These are phyloP conservation scores for Echeneis naucrates DNA, from an alignment of 2,797 vertebrate species.

Conservation along the genomic window DNA sequence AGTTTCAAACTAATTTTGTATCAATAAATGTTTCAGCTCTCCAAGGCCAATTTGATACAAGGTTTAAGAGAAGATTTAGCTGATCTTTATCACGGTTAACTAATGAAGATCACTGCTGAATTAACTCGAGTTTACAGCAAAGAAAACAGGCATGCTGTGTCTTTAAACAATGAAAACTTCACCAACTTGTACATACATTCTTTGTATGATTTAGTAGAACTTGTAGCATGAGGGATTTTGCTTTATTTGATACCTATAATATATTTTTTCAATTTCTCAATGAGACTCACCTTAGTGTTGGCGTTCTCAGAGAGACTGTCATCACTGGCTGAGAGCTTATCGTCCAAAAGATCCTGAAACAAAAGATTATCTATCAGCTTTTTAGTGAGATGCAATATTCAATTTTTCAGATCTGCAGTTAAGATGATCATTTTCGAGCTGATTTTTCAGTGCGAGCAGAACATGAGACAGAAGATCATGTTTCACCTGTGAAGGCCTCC, in stretches of 20 bases:
- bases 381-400: neutral
- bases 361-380: constrained; percentile 18
- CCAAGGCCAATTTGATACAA: too few relatives aligned
- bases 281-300: constrained; percentile 57
- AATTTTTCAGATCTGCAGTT: neutral
- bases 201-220: neutral
- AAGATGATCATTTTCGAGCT: neutral
- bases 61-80: too few relatives aligned
- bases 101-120: too few relatives aligned
- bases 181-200: neutral
- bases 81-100: too few relatives aligned
- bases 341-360: constrained; percentile 67
- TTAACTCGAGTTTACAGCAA: too few relatives aligned
- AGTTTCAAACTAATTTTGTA: neutral
- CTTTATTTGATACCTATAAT: neutral
- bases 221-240: neutral
- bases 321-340: constrained; percentile 32
- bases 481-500: constrained; percentile 71
- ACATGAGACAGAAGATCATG: neutral
- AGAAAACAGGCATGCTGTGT: too few relatives aligned
- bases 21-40: neutral
- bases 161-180: too few relatives aligned
- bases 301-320: constrained; percentile 47
- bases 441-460: neutral
- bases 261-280: neutral